phyloP scores from a whole-genome alignment of 2,888 invertebrate genomes.

The Conomelus anceps region DNA sequence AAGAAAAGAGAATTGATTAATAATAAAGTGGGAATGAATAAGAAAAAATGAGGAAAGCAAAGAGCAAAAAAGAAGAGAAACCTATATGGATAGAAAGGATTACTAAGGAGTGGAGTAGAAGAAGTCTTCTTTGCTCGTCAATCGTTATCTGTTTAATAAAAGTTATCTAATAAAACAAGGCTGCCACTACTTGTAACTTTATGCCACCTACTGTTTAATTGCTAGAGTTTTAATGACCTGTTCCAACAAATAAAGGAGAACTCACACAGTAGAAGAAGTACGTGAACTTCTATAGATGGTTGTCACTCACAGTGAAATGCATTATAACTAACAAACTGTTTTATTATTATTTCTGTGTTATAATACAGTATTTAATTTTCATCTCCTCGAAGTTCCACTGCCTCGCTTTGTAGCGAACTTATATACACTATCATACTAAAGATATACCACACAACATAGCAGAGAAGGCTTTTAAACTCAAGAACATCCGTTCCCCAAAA shows the following conservation, averaged over 20 bases:
- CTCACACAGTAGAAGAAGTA: background rate
- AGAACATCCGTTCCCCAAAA: too few relatives aligned
- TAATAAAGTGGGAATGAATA: too few relatives aligned
- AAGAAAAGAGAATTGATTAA: too few relatives aligned
- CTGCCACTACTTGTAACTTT: background rate
- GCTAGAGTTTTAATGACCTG: background rate
- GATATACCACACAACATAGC: background rate
- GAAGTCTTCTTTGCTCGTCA: background rate
- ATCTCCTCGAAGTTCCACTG: background rate
- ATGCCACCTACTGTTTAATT: background rate
- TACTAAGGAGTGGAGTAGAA: too few relatives aligned
- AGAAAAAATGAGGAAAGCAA: too few relatives aligned
- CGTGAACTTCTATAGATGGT: background rate
- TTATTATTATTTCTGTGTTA: background rate
- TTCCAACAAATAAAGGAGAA: background rate
- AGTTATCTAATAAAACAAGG: background rate
- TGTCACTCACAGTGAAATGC: background rate
- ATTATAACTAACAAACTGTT: background rate
- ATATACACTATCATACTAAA: background rate
- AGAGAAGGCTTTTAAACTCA: too few relatives aligned
- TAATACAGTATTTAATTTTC: background rate
- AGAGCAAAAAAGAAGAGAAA: too few relatives aligned
- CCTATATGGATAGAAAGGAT: too few relatives aligned
- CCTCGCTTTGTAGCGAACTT: background rate
- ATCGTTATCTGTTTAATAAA: background rate